Evolutionary conservation across 2,888 invertebrate genomes (phyloP), one percentile per base, ranked within the genome.

Genomic region (Coronaproctus castanopsis): DNA sequence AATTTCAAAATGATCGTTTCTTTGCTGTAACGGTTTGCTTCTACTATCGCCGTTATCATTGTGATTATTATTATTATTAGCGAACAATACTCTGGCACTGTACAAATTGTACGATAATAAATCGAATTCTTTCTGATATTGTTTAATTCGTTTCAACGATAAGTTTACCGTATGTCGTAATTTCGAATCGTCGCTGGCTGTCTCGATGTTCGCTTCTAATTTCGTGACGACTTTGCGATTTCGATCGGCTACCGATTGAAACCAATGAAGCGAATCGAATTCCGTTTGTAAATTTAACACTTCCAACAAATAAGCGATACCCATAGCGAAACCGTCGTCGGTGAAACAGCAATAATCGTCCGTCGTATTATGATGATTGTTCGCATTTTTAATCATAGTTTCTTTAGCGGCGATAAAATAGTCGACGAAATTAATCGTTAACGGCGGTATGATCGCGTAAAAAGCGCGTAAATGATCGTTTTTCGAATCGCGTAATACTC

Each of bases 271-370:
- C 0, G 89, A 82, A 74, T 96, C 91, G 70, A 96, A 86, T 67
- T 88, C 86, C 21, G 77, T 73, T 66, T 83, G 82, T 72, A 95
- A 93, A 70, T 91, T 83, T 53, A 97, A 73, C 62, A 97, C 76
- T 69, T 88, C 89, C 62, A 96, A 77, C 65, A 97, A 85, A 69
- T 93, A 98, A 0, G 96, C 92, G 48, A 87, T 71, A 59, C 82
- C 81, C 80, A 98, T 88, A 2, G 93, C 87, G 75, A 98, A 97
- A 18, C 98, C 98, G 73, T 98, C 98, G 72, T 98, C 97, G 14
- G 95, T 93, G 70, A 98, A 93, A 3, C 55, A 23, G 3, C 21
- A 24, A 55, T 90, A 87, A 18, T 87, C 89, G 74, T 85, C 87
- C 69, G 87, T n/a, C 1, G 90, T 83, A 3, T 52, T 22, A 2